Evolutionary conservation across 2,113 vertebrate species (phyloP), one percentile per base, ranked within the genome.

Genomic region (Gobio gobio): DNA sequence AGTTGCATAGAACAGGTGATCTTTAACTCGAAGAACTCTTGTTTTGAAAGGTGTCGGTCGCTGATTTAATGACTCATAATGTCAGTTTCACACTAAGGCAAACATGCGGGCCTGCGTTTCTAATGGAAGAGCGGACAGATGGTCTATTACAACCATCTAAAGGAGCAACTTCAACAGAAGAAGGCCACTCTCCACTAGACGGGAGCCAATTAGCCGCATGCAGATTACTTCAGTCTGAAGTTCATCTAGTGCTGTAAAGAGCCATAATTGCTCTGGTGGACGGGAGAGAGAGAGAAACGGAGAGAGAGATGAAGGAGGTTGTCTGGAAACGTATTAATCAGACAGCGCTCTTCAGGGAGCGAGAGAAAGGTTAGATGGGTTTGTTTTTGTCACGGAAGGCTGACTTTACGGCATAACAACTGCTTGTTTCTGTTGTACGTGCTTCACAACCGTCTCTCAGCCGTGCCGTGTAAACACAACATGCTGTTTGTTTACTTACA

Each of bases 201-300:
- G 85, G 85, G 83, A 76, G 86, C 82, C 90, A 92, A 40, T 92
- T 93, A 92, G 87, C 83, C 80, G 78, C 0, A 68, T 74, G 68
- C 82, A 76, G 29, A 82, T 77, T 83, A 45, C 75, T 78, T 24
- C 51, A 49, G 76, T 29, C 86, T 86, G 74, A 89, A 88, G 82
- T 85, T 82, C 73, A 89, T 84, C 92, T 90, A 87, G 86, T 90
- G 87, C 86, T 86, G 89, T 87, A 85, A 87, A 74, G 89, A 90
- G 90, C 88, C 90, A 88, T 92, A 91, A 85, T 88, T 88, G 90
- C 86, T 58, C 43, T 83, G 73, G 43, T 68, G 56, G 54, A 40
- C 45, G 78, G 81, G 85, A 85, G 68, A 24, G 87, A 78, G n/a
- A 43, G 88, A 33, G 88, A 70, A n/a, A 56, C 88, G 77, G 20